Evolutionary conservation across 1,140 invertebrate species (phyloP), one percentile per base, ranked within the genome.

Genomic region (Heliconius hermathena): DNA sequence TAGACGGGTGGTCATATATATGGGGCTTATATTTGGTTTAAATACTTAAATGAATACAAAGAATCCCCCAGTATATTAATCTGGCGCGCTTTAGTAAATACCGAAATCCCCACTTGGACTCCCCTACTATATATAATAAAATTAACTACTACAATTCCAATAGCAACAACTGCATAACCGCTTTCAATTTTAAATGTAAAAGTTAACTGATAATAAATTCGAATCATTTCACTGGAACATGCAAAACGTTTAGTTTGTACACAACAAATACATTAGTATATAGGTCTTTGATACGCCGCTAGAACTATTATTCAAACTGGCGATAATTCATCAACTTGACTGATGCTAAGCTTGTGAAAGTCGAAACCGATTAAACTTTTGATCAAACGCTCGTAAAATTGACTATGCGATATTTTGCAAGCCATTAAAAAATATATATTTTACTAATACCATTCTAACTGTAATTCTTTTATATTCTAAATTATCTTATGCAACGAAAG

Each of bases 271-370:
- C 18, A 46, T 13, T 46, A 13, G 13, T 20, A 29, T 66, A 66
- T 66, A 66, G 60, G 60, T 82, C 80, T 87, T 85, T 85, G 81
- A 87, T 49, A 52, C 13, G 73, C 81, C 80, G 82, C 72, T 78
- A 77, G 74, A 57, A 60, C 75, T 52, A 72, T 82, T 57, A 76
- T 49, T 76, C 41, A 74, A 79, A 52, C 76, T n/a, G 72, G 71
- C 57, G 49, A 82, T 86, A 86, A 86, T 83, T 82, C 79, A 86
- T 88, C 85, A 79, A 85, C 73, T 74, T 81, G 76, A 81, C 73
- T 81, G 84, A 84, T 84, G 83, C 16, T 77, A 76, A 77, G 84
- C 82, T 85, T 78, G 87, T 87, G 87, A 88, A 88, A 88, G 87
- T 87, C 79, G 83, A 82, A 85, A 87, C 83, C 87, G 85, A 86